Base-by-base conservation (phyloP, 2,113 vertebrate genomes). In the Cavia aperea region DNA sequence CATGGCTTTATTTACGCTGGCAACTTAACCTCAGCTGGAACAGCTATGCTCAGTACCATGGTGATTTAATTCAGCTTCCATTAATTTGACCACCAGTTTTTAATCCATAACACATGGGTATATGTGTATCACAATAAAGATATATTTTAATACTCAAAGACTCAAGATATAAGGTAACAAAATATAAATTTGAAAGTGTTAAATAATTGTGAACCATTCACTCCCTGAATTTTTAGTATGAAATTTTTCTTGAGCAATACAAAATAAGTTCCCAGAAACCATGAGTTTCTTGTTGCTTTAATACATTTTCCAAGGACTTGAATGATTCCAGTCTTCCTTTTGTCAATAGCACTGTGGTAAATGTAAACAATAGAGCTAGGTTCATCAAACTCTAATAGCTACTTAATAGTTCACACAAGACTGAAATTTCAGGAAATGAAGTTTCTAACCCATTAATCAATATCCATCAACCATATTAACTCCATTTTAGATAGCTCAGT, bases 321-420 rank as follows among this genome's bases (percentile, higher is more conserved):
- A 84, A 86, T 72, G 54, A 65, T 18, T n/a, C 24, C n/a, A 24
- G 26, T 84, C 26, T 86, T 87, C 31, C 31, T 91, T 63, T 91
- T 15, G 1, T 46, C 56, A 93, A 26, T 46, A 85, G 51, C 31
- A 73, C 78, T 23, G 9, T 65, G 26, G 70, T 81, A 94, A 90
- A 75, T 81, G 88, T 56, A 63, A 88, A 81, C 13, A 33, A 70
- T 15, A 54, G 31, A n/a, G 21, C 7, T 23, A 26, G 43, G 43
- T 36, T 66, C 56, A 77, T 36, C 72, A 68, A 89, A 94, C 63
- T 86, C 49, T 88, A 46, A 92, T 72, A 96, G 75, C 0, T 3
- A 90, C 62, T 95, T 93, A 63, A 79, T 63, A 83, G 58, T 83
- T 92, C 81, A 81, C 13, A 89, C 18, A 13, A 78, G 51, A 84